Evolutionary conservation across 1,140 invertebrate species (phyloP).

Genomic region (Procambarus clarkii): DNA sequence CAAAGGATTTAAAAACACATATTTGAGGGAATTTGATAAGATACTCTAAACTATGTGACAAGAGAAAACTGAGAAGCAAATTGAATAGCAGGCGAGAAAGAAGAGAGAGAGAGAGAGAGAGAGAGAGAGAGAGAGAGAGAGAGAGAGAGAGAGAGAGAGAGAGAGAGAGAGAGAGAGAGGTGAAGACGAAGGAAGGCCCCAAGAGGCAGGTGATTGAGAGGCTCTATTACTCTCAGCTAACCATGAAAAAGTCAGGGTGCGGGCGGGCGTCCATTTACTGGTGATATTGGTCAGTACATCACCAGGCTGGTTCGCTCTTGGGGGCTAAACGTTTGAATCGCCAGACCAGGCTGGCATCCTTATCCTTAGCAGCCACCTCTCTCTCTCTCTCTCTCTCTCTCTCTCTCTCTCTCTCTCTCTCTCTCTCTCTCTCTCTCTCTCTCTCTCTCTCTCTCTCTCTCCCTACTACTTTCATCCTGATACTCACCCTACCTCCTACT

Average conservation of each 20-base stretch:
- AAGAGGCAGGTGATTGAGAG: background rate
- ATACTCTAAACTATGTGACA: no score
- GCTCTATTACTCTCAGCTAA: constrained; percentile 13
- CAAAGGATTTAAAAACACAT: no score
- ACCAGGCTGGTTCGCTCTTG: background rate
- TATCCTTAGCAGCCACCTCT: no score
- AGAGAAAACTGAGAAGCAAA: background rate
- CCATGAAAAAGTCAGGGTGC: background rate
- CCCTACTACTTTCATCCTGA: no score
- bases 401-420: no score
- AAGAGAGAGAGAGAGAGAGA: background rate
- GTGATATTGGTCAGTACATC: constrained; percentile 32
- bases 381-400: no score
- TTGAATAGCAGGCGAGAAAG: background rate
- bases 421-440: no score
- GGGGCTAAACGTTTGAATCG: background rate
- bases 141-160: constrained; percentile 29
- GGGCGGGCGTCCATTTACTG: constrained; percentile 18
- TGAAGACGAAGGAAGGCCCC: background rate
- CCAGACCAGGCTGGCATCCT: background rate
- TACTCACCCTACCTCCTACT: no score
- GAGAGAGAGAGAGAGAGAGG: constrained; percentile 23
- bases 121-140: constrained; percentile 1
- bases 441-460: no score
- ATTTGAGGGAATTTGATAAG: no score